Conservation (phyloP, 2,888 invertebrate species). For the Elegia similella region DNA sequence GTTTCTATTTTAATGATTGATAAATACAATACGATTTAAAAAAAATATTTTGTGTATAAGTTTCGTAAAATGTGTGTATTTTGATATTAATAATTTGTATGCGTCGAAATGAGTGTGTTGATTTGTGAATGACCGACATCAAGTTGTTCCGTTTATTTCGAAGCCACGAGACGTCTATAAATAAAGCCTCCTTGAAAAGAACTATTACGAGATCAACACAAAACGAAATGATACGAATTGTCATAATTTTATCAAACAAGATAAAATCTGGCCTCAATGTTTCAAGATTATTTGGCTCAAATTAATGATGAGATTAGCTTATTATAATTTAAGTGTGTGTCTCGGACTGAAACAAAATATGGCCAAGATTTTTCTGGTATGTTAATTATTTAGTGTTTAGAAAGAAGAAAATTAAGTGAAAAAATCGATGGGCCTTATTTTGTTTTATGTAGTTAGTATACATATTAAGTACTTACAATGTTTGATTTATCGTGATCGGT, state of each 20-base stretch:
- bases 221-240: constrained; percentile 20
- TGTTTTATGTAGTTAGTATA: too few relatives aligned
- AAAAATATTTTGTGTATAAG: neutral
- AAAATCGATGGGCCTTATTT: too few relatives aligned
- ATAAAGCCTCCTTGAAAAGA: constrained; percentile 21
- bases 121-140: neutral
- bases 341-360: too few relatives aligned
- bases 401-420: too few relatives aligned
- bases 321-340: too few relatives aligned
- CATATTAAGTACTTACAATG: neutral
- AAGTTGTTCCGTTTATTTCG: constrained; percentile 7
- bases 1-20: neutral
- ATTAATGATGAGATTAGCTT: too few relatives aligned
- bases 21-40: too few relatives aligned
- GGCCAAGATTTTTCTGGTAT: too few relatives aligned
- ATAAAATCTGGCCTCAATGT: neutral
- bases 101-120: neutral
- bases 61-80: neutral
- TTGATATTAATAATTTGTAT: too few relatives aligned
- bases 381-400: too few relatives aligned
- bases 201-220: constrained; percentile 20
- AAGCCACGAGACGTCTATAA: constrained; percentile 18
- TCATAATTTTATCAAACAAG: neutral
- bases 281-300: neutral
- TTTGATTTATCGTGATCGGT: neutral